Evolutionary conservation across 2,797 vertebrate genomes (phyloP).

Genomic region (Cuniculus paca): DNA sequence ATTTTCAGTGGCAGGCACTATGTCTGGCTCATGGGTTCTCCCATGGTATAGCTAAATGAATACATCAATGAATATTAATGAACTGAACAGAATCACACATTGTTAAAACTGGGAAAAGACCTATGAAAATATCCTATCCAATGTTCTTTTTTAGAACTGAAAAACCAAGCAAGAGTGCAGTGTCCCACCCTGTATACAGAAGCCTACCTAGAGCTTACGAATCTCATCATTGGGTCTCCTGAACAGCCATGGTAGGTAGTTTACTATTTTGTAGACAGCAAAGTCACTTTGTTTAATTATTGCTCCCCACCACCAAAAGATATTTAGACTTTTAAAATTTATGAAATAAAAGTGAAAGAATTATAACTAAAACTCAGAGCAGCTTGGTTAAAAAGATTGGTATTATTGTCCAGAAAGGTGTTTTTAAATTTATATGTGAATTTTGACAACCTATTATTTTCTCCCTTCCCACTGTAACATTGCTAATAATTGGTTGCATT

Average conservation of each 20-base stretch:
- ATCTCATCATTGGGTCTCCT: background rate
- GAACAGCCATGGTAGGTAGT: background rate
- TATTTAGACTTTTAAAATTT: conserved; percentile 7
- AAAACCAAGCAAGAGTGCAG: background rate
- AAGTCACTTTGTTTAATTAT: conserved; percentile 16
- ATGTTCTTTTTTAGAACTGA: background rate
- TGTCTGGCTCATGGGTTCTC: background rate
- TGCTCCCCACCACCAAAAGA: background rate
- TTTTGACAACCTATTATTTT: background rate
- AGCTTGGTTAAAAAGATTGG: conserved; percentile 3
- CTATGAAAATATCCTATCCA: conserved; percentile 18
- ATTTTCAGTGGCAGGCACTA: background rate
- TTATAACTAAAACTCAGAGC: conserved; percentile 34
- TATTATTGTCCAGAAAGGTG: background rate
- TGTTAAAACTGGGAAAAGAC: background rate
- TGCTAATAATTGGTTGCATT: conserved; percentile 8
- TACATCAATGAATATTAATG: background rate
- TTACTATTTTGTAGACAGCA: background rate
- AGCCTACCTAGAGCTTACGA: background rate
- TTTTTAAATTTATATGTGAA: conserved; percentile 21
- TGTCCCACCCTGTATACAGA: background rate
- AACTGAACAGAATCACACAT: background rate
- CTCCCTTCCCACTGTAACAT: background rate
- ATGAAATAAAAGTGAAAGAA: conserved; percentile 12
- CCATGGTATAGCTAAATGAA: background rate